Conservation (phyloP, 2,888 invertebrate species). For the Caenorhabditis angaria region DNA sequence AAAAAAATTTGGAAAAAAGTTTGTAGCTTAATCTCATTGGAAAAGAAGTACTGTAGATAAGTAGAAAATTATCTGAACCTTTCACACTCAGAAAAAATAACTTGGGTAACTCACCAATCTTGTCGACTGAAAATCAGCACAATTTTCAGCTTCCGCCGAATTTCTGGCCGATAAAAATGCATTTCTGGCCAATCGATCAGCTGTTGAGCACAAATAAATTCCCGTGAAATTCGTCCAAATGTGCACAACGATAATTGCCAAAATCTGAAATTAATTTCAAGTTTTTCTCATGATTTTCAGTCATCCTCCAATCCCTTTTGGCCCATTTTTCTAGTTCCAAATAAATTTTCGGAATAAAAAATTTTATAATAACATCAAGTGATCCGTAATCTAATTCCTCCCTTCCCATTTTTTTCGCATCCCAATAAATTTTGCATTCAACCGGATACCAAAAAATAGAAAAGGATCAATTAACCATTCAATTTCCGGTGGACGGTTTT, state of each 20-base stretch:
- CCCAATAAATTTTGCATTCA: neutral
- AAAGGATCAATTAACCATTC: too few species aligned
- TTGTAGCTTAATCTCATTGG: too few species aligned
- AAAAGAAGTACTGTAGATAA: too few species aligned
- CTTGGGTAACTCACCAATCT: slow-evolving; percentile 54
- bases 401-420: neutral
- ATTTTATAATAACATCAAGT: neutral
- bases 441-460: too few species aligned
- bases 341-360: slow-evolving; percentile 1
- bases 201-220: slow-evolving; percentile 60
- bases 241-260: slow-evolving; percentile 66
- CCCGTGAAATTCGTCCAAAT: slow-evolving; percentile 68
- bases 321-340: neutral
- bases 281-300: neutral
- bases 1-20: too few species aligned
- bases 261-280: slow-evolving; percentile 47
- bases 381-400: slow-evolving; percentile 2
- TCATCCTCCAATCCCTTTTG: neutral
- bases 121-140: slow-evolving; percentile 51
- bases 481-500: too few species aligned
- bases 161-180: slow-evolving; percentile 56
- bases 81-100: neutral
- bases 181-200: slow-evolving; percentile 58
- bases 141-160: slow-evolving; percentile 53
- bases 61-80: too few species aligned